phyloP scores from a whole-genome alignment of 1,140 invertebrate species.

The Calliphora vicina region DNA sequence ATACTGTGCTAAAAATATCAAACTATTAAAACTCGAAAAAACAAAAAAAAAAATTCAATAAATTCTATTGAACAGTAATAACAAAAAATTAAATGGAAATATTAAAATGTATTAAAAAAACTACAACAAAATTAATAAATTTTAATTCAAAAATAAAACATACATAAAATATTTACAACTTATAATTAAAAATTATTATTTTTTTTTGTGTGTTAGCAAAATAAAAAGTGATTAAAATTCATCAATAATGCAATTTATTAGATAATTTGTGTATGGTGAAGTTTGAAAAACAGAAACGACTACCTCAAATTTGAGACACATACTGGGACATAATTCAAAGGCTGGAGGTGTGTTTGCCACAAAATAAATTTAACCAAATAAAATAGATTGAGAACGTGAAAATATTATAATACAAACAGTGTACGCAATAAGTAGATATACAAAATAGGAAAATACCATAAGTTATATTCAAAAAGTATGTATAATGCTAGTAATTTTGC shows the following conservation, averaged over 20 bases:
- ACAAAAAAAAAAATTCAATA: background rate
- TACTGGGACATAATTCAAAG: background rate
- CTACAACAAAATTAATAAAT: background rate
- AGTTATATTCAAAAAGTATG: no score
- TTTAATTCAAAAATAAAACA: background rate
- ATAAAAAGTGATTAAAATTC: background rate
- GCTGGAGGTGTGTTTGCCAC: background rate
- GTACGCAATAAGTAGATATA: background rate
- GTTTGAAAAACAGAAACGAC: no score
- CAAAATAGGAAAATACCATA: background rate
- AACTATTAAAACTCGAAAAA: background rate
- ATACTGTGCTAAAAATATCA: no score
- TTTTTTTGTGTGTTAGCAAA: background rate
- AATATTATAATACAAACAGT: background rate
- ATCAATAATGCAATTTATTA: no score
- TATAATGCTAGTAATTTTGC: no score
- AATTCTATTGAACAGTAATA: background rate
- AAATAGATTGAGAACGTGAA: no score
- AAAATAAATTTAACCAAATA: background rate
- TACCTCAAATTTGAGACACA: background rate
- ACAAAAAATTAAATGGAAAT: background rate
- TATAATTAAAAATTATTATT: background rate
- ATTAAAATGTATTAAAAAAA: background rate
- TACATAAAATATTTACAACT: background rate
- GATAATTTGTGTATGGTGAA: no score